These are phyloP conservation scores for Perodicticus potto DNA, from an alignment of 2,797 vertebrate genomes.

Conservation along the genomic window DNA sequence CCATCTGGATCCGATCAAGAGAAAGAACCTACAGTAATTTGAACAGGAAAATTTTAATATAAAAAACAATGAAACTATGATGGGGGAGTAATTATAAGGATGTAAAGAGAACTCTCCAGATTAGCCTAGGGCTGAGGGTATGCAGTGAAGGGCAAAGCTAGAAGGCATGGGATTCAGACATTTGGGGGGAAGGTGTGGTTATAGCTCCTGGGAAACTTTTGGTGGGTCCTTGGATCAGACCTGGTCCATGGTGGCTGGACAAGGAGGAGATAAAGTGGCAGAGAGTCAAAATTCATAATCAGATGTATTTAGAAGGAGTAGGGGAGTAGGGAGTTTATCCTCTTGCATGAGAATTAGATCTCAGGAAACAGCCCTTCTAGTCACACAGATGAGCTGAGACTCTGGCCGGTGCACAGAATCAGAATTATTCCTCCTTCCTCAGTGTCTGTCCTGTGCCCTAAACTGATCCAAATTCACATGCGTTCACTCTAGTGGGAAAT, in stretches of 20 bases:
- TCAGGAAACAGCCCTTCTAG: background rate
- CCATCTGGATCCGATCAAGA: background rate
- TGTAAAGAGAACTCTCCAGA: background rate
- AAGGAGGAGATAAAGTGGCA: background rate
- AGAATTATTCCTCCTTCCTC: background rate
- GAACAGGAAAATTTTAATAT: background rate
- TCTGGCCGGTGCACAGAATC: background rate
- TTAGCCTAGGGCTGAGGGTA: background rate
- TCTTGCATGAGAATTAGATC: background rate
- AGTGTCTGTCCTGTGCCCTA: rapidly evolving
- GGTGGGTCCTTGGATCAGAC: background rate
- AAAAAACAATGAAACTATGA: background rate
- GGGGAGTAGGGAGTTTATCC: rapidly evolving
- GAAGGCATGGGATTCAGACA: too few relatives aligned
- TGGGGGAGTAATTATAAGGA: background rate
- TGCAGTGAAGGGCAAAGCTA: background rate
- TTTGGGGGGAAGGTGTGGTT: background rate
- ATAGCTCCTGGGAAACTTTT: background rate
- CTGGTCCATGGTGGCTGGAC: rapidly evolving
- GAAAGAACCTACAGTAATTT: background rate
- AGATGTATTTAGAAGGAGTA: rapidly evolving
- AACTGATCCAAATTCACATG: background rate
- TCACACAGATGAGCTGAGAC: background rate
- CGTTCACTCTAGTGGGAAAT: background rate
- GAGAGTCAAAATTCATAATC: background rate